A percentile compares a stretch with the other conserved stretches of the same genome.
phyloP scores from a whole-genome alignment of 2,888 invertebrate species.

The Philaethria dido region DNA sequence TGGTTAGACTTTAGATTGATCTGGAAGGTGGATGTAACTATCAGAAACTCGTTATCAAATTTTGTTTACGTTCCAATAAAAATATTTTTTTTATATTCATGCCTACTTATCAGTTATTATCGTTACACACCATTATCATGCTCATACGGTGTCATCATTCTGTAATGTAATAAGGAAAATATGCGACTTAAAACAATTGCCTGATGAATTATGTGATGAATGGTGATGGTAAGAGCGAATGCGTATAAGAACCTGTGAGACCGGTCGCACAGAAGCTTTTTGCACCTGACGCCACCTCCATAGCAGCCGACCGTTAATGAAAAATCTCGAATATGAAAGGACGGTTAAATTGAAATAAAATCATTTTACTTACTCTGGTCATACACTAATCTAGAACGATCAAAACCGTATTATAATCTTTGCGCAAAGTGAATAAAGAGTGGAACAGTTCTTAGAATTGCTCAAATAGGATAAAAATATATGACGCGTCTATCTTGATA shows the following conservation, averaged over 20 bases:
- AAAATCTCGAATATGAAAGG: conserved; percentile 50
- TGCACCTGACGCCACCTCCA: conserved; percentile 53
- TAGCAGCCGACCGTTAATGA: conserved; percentile 50
- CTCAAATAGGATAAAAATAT: conserved; percentile 9
- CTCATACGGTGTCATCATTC: neutral
- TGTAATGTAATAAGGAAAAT: neutral
- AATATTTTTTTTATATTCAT: conserved; percentile 1
- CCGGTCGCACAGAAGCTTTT: conserved; percentile 66
- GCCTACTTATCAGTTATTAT: conserved; percentile 22
- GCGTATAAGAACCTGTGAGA: conserved; percentile 64
- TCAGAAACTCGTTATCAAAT: neutral
- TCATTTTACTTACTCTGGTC: conserved; percentile 28
- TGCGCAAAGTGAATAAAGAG: neutral
- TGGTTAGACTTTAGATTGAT: neutral
- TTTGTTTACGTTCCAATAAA: neutral
- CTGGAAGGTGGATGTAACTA: neutral
- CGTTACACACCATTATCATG: conserved; percentile 16
- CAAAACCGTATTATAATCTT: neutral
- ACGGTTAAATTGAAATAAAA: conserved; percentile 42
- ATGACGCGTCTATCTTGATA: conserved; percentile 22
- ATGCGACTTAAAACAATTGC: conserved; percentile 11
- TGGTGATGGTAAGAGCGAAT: conserved; percentile 50
- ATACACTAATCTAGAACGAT: conserved; percentile 17
- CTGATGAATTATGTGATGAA: conserved; percentile 49
- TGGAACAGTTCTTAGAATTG: conserved; percentile 7